phyloP scores from a whole-genome alignment of 1,140 invertebrate genomes.

The Sarcophaga bullata region DNA sequence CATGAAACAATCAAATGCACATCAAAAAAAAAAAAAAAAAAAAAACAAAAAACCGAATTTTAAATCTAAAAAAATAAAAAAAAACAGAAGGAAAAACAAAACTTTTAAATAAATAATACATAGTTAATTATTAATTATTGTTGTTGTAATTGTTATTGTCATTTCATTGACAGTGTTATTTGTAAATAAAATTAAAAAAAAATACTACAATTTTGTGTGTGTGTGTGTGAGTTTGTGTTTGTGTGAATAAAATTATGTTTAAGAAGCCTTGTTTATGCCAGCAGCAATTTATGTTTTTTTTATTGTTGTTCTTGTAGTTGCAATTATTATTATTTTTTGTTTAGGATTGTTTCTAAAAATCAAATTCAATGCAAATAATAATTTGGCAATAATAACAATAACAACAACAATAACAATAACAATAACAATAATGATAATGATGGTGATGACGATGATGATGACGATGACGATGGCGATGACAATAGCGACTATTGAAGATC shows the following conservation, averaged over 20 bases:
- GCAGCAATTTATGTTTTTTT: no score
- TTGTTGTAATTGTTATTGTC: neutral
- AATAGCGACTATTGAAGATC: neutral
- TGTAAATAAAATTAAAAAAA: neutral
- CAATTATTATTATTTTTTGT: no score
- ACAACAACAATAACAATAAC: neutral
- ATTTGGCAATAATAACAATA: slow-evolving; percentile 6
- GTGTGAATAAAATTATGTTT: no score
- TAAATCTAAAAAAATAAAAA: neutral
- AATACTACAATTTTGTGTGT: neutral
- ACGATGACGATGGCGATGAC: neutral
- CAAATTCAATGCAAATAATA: neutral
- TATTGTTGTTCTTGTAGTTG: no score
- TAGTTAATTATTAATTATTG: slow-evolving; percentile 26
- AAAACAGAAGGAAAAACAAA: no score
- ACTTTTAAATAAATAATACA: slow-evolving; percentile 4
- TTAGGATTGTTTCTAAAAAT: no score
- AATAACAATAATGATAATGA: neutral
- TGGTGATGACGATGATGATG: neutral
- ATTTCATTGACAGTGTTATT: neutral
- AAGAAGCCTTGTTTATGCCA: no score
- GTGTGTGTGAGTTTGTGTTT: neutral
- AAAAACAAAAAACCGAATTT: neutral
- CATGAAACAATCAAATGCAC: neutral
- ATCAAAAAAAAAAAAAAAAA: neutral